Percentiles rank a stretch among this genome's conserved stretches.
Conservation (phyloP, 1,140 invertebrate species). For the Physella acuta region DNA sequence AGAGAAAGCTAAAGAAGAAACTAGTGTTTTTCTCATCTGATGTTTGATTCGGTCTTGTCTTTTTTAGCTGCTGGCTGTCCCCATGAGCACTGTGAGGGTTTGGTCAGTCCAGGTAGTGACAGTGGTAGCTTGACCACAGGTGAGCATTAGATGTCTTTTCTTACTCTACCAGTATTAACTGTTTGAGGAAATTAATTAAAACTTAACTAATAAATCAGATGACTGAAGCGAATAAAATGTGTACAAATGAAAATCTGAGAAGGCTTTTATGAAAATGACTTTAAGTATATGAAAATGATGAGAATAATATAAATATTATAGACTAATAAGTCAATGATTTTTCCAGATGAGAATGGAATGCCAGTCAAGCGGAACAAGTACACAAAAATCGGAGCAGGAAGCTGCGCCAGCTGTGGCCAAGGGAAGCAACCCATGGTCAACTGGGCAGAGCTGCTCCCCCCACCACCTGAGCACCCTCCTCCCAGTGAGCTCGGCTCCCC, state of each 20-base stretch:
- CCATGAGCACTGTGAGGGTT: conserved; percentile 37
- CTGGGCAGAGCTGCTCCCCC: conserved; percentile 74
- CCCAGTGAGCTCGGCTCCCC: conserved; percentile 59
- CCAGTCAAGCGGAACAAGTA: conserved; percentile 44
- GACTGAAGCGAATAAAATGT: too few species aligned
- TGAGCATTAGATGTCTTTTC: too few species aligned
- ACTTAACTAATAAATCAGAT: too few species aligned
- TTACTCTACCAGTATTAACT: too few species aligned
- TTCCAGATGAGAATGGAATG: conserved; percentile 58
- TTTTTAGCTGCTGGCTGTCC: conserved; percentile 25
- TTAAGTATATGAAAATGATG: not conserved
- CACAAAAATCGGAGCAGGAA: conserved; percentile 40
- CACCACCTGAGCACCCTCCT: conserved; percentile 78
- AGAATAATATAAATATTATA: too few species aligned
- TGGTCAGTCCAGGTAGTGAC: conserved; percentile 58
- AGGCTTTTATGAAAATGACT: not conserved
- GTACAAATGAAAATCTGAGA: not conserved
- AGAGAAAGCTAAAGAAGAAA: too few species aligned
- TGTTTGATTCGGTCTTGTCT: not conserved
- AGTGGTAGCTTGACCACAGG: conserved; percentile 57
- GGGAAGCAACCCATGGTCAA: conserved; percentile 65
- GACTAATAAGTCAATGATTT: too few species aligned
- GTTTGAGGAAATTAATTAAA: too few species aligned
- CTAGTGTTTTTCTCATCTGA: too few species aligned
- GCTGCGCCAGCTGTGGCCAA: conserved; percentile 30